Evolutionary conservation across 1,140 invertebrate genomes (phyloP).

Genomic region (Ips nitidus): DNA sequence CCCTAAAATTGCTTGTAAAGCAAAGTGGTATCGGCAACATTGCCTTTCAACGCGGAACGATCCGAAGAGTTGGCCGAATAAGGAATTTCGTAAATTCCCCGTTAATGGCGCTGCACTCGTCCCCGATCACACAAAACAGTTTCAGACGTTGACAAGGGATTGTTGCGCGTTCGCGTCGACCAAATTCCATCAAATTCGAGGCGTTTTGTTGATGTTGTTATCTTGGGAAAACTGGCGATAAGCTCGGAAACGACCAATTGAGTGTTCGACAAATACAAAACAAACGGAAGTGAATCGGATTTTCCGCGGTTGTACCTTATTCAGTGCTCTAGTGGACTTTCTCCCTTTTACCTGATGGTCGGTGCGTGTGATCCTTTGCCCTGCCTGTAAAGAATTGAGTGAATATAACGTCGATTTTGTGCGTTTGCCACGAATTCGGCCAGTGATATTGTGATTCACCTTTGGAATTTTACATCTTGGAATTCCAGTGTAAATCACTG

Average conservation of each 20-base stretch:
- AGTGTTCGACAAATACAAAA: background rate
- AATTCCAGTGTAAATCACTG: too few relatives aligned
- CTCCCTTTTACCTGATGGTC: constrained; percentile 27
- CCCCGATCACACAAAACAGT: constrained; percentile 10
- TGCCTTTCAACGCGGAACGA: constrained; percentile 10
- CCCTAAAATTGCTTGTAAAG: too few relatives aligned
- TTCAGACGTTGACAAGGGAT: constrained; percentile 14
- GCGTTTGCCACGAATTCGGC: constrained; percentile 7
- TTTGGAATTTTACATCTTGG: too few relatives aligned
- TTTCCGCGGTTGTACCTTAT: too few relatives aligned
- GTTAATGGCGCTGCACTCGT: constrained; percentile 13
- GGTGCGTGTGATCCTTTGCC: constrained; percentile 19
- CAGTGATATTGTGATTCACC: background rate
- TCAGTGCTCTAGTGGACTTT: constrained; percentile 12
- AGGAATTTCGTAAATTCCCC: constrained; percentile 28
- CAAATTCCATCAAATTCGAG: background rate
- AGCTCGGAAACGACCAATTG: too few relatives aligned
- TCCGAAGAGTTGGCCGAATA: constrained; percentile 10
- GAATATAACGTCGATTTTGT: constrained; percentile 20
- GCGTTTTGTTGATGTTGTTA: constrained; percentile 34
- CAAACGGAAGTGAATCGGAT: background rate
- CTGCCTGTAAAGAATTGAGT: constrained; percentile 27
- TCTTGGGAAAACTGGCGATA: background rate
- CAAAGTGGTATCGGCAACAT: too few relatives aligned
- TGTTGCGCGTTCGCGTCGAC: constrained; percentile 16